phyloP scores from a whole-genome alignment of 2,113 vertebrate species.

The Dicerorhinus sumatrensis region DNA sequence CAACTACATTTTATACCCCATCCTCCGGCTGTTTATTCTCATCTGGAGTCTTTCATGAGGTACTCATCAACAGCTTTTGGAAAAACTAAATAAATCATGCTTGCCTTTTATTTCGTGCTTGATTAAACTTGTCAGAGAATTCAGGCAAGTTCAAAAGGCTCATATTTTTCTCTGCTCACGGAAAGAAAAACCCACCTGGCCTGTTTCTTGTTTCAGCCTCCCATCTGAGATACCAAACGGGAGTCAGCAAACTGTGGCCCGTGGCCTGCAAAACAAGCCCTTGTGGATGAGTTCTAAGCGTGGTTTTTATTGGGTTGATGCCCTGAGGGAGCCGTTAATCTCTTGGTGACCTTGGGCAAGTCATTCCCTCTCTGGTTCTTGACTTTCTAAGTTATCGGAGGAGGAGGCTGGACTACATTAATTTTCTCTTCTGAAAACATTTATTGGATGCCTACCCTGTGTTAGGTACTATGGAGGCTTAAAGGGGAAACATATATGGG shows the following conservation, averaged over 20 bases:
- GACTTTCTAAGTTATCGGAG: background rate
- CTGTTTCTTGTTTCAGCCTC: slow-evolving; percentile 26
- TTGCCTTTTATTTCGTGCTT: slow-evolving; percentile 82
- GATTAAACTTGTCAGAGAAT: slow-evolving; percentile 79
- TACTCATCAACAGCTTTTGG: slow-evolving; percentile 75
- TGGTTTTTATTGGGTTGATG: background rate
- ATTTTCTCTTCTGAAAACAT: background rate
- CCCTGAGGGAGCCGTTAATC: background rate
- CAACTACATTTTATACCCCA: slow-evolving; percentile 35
- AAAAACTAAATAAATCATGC: slow-evolving; percentile 82
- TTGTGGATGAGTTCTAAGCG: background rate
- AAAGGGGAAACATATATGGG: background rate
- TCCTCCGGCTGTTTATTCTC: slow-evolving; percentile 74
- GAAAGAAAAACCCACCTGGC: slow-evolving; percentile 28
- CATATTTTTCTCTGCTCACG: slow-evolving; percentile 14
- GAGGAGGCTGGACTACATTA: background rate
- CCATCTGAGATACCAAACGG: background rate
- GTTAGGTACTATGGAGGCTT: background rate
- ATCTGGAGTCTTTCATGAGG: slow-evolving; percentile 78
- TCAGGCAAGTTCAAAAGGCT: slow-evolving; percentile 67
- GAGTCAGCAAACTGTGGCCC: background rate
- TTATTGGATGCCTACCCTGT: background rate
- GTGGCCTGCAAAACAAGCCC: background rate
- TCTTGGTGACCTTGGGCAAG: background rate
- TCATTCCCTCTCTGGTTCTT: background rate